Percentiles rank a stretch among this genome's conserved stretches.
Evolutionary conservation across 2,113 vertebrate genomes (phyloP).

Genomic region (Atrichornis clamosus): DNA sequence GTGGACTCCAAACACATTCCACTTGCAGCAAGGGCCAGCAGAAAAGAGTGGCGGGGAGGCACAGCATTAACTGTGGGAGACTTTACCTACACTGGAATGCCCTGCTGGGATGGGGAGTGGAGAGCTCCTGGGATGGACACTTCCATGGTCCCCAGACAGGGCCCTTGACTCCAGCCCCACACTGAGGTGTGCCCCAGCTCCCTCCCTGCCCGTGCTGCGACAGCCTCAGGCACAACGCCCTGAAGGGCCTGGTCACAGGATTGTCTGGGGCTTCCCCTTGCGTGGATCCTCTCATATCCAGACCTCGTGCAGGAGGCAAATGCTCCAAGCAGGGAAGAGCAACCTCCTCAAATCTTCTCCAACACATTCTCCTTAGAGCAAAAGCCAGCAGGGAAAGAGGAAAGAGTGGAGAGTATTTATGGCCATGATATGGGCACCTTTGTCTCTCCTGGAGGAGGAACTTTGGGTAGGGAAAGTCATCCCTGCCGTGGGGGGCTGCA

Average conservation of each 20-base stretch:
- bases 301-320: background rate
- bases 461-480: no score
- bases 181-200: rapidly evolving
- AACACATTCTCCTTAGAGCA: background rate
- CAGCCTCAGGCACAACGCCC: background rate
- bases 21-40: rapidly evolving
- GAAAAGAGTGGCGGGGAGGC: rapidly evolving
- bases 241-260: rapidly evolving
- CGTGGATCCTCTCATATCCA: rapidly evolving
- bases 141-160: rapidly evolving
- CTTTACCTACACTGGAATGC: rapidly evolving
- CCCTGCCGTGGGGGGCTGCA: no score
- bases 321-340: rapidly evolving
- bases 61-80: background rate
- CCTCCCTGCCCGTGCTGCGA: background rate
- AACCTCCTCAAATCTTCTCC: no score
- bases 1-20: background rate
- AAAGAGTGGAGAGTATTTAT: background rate
- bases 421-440: no score
- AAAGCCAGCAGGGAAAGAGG: background rate
- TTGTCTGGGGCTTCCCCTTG: rapidly evolving
- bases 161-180: rapidly evolving
- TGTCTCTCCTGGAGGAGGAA: background rate
- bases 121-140: background rate
- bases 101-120: background rate